Conservation (phyloP, 2,113 vertebrate species). For the Catagonus wagneri region DNA sequence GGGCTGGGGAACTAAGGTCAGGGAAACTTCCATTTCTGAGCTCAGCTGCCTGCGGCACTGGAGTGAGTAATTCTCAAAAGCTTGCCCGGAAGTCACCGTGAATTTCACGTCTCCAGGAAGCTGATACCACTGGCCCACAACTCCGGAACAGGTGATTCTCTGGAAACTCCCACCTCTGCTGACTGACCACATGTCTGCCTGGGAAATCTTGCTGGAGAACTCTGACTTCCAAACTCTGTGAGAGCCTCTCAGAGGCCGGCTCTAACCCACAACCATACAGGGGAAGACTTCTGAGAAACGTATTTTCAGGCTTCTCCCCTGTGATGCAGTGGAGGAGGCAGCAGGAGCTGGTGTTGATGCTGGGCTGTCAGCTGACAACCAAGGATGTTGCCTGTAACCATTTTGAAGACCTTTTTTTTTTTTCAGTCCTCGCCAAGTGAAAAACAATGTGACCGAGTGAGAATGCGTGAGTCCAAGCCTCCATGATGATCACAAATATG, state of each 20-base stretch:
- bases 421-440: not conserved
- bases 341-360: not conserved
- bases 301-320: not conserved
- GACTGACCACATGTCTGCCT: not conserved
- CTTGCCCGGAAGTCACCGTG: not conserved
- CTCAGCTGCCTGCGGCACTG: not conserved
- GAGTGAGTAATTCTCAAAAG: not conserved
- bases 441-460: not conserved
- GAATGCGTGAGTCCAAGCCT: not conserved
- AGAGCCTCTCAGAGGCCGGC: not conserved
- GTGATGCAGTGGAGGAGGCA: not conserved
- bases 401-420: not conserved
- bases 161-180: not conserved
- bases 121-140: not conserved
- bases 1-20: not conserved
- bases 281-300: conserved; percentile 26
- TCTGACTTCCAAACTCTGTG: not conserved
- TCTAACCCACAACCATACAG: not conserved
- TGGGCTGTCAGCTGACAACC: not conserved
- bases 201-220: not conserved
- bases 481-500: not conserved
- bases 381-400: not conserved
- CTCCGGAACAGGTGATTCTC: not conserved
- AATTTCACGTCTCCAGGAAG: not conserved
- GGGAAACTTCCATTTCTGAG: not conserved